Evolutionary conservation across 2,113 vertebrate species (phyloP).

Genomic region (Oryzias woworae): DNA sequence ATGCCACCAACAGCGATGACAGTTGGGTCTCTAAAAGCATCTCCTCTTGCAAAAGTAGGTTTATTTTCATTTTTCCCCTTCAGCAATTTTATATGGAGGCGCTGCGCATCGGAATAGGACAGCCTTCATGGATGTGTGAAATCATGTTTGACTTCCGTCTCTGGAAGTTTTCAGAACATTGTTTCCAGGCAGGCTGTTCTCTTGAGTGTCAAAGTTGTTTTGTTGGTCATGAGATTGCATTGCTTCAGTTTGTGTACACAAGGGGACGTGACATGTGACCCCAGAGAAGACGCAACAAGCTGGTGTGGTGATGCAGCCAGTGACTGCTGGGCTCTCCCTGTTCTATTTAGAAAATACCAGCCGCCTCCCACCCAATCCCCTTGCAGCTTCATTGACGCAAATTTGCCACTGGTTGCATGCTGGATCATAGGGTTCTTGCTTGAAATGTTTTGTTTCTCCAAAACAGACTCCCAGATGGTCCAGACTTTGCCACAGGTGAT

Average conservation of each 20-base stretch:
- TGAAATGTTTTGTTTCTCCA: slow-evolving; percentile 54
- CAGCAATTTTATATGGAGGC: too few relatives aligned
- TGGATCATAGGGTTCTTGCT: slow-evolving; percentile 76
- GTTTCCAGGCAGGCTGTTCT: slow-evolving; percentile 41
- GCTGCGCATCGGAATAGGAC: too few relatives aligned
- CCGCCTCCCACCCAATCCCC: slow-evolving; percentile 62
- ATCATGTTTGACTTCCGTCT: slow-evolving; percentile 8
- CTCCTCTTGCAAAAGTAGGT: not conserved
- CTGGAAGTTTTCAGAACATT: slow-evolving; percentile 28
- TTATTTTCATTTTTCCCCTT: too few relatives aligned
- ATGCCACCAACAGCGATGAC: slow-evolving; percentile 36
- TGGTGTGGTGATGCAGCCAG: slow-evolving; percentile 58
- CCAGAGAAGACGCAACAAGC: slow-evolving; percentile 64
- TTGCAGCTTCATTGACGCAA: slow-evolving; percentile 63
- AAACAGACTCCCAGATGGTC: slow-evolving; percentile 30
- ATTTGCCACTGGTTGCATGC: slow-evolving; percentile 69
- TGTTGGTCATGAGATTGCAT: slow-evolving; percentile 62
- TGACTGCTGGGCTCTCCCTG: slow-evolving; percentile 54
- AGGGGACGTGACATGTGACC: slow-evolving; percentile 65
- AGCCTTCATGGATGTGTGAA: too few relatives aligned
- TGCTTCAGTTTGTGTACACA: slow-evolving; percentile 51
- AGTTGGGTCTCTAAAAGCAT: slow-evolving; percentile 10
- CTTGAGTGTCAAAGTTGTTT: slow-evolving; percentile 50
- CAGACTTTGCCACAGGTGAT: slow-evolving; percentile 7
- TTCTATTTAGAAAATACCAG: slow-evolving; percentile 63